Percentiles rank a stretch among this genome's conserved stretches.
phyloP scores from a whole-genome alignment of 2,797 vertebrate species.

The Acridotheres tristis region DNA sequence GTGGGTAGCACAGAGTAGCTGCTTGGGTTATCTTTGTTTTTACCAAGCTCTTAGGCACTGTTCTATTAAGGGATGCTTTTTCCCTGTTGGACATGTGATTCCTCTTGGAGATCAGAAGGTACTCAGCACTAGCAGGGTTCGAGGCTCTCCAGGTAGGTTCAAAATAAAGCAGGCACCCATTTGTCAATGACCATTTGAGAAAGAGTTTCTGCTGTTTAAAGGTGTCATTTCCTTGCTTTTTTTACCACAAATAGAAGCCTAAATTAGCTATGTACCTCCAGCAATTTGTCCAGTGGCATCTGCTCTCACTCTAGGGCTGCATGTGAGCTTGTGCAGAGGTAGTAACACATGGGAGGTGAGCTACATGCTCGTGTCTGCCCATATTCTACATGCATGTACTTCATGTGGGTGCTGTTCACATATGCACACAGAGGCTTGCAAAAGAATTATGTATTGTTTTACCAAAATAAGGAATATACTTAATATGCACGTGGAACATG shows the following conservation, averaged over 20 bases:
- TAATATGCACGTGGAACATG: accelerated
- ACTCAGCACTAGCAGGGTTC: neutral
- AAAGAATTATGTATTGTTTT: neutral
- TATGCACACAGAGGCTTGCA: neutral
- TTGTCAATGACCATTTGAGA: neutral
- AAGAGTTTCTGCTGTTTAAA: neutral
- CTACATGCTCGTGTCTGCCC: neutral
- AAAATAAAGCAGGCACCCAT: neutral
- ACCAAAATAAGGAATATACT: neutral
- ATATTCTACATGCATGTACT: neutral
- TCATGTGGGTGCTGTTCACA: neutral
- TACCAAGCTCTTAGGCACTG: neutral
- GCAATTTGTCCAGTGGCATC: neutral
- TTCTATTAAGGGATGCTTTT: neutral
- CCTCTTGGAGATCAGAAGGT: neutral
- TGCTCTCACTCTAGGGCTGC: neutral
- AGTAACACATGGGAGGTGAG: neutral
- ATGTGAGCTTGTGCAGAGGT: neutral
- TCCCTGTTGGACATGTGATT: neutral
- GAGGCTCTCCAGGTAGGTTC: neutral
- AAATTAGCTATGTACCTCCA: neutral
- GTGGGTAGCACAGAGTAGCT: neutral
- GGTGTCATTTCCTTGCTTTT: neutral
- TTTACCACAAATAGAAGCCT: neutral
- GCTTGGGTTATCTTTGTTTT: neutral